Evolutionary conservation across 2,797 vertebrate genomes (phyloP).

Genomic region (Garrulus glandarius): DNA sequence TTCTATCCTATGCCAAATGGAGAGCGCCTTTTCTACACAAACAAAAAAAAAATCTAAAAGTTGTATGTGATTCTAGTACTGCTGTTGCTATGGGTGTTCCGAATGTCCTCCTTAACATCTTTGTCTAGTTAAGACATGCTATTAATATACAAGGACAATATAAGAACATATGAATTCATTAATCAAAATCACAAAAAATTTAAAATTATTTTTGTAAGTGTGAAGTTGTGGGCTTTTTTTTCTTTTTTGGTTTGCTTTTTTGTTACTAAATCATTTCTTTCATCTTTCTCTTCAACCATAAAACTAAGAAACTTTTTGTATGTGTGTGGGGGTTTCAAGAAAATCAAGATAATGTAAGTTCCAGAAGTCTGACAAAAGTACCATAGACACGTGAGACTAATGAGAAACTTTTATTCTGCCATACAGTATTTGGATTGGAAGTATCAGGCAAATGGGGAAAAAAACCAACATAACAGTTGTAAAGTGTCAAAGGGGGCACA

Average conservation of each 20-base stretch:
- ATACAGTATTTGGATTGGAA: background rate
- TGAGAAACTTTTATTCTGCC: background rate
- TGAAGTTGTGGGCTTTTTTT: background rate
- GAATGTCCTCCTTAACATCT: background rate
- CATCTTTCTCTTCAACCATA: background rate
- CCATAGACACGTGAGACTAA: background rate
- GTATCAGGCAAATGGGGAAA: background rate
- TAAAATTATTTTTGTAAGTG: background rate
- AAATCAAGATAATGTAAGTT: background rate
- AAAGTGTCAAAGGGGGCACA: background rate
- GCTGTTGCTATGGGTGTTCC: background rate
- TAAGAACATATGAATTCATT: background rate
- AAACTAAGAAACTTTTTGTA: background rate
- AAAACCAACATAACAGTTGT: rapidly evolving
- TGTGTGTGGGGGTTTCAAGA: background rate
- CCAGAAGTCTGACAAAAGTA: background rate
- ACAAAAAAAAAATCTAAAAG: background rate
- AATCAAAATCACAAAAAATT: background rate
- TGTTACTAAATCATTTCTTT: background rate
- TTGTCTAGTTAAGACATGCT: background rate
- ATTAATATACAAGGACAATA: background rate
- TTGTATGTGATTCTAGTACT: background rate
- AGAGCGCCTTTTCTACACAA: background rate
- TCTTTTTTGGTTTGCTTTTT: background rate
- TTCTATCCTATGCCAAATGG: background rate